phyloP scores from a whole-genome alignment of 1,140 invertebrate species.

The Drosophila orena region DNA sequence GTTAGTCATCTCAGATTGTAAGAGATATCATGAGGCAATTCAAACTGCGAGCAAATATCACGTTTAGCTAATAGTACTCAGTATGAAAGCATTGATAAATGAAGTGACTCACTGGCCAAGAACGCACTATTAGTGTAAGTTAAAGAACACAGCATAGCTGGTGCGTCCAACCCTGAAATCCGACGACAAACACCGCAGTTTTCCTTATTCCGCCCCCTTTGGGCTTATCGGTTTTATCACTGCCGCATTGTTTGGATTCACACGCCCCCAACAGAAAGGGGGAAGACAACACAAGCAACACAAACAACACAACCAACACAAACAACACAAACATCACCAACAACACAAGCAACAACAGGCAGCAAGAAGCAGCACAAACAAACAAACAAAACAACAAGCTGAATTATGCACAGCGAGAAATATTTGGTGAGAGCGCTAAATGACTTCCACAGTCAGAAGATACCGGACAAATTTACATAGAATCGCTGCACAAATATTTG shows the following conservation, averaged over 20 bases:
- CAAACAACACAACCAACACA: slow-evolving; percentile 7
- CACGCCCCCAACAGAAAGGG: slow-evolving; percentile 61
- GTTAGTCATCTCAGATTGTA: slow-evolving; percentile 21
- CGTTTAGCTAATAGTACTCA: not conserved
- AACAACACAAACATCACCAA: slow-evolving; percentile 10
- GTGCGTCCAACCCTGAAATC: slow-evolving; percentile 32
- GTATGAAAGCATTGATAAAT: slow-evolving; percentile 2
- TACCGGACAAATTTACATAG: slow-evolving; percentile 66
- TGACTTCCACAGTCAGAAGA: slow-evolving; percentile 22
- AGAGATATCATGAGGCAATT: not conserved
- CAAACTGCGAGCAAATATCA: not conserved
- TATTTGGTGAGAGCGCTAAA: slow-evolving; percentile 45
- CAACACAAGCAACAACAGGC: slow-evolving; percentile 22
- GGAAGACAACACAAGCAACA: slow-evolving; percentile 29
- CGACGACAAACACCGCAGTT: slow-evolving; percentile 46
- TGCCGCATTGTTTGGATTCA: slow-evolving; percentile 80
- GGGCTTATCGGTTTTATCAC: slow-evolving; percentile 68
- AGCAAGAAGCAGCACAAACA: slow-evolving; percentile 1
- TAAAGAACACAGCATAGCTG: slow-evolving; percentile 15
- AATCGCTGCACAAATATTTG: slow-evolving; percentile 70
- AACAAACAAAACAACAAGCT: slow-evolving; percentile 31
- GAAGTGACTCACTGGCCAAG: slow-evolving; percentile 14
- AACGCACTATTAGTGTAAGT: slow-evolving; percentile 5
- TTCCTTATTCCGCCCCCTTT: slow-evolving; percentile 7
- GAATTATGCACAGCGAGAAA: slow-evolving; percentile 27